Percentiles rank a stretch among this genome's conserved stretches.
These are phyloP conservation scores for Fissipunctia ypsillon DNA, from an alignment of 2,888 invertebrate species.

Conservation along the genomic window DNA sequence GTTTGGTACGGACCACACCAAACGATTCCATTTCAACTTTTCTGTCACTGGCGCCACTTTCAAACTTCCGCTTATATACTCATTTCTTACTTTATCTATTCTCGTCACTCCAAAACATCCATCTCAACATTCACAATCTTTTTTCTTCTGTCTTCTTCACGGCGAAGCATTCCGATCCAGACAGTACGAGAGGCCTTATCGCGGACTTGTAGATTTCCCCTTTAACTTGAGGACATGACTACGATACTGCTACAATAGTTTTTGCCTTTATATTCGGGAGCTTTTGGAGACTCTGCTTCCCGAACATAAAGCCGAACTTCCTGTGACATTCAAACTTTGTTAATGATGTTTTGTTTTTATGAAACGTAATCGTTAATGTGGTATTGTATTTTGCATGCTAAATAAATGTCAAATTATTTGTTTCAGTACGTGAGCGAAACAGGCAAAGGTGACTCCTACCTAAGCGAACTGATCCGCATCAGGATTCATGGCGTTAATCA, in stretches of 20 bases:
- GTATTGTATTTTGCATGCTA: neutral
- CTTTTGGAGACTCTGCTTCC: neutral
- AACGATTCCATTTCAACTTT: neutral
- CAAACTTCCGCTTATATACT: no score
- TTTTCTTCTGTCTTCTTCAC: neutral
- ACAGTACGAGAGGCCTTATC: neutral
- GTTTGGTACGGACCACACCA: no score
- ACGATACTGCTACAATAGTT: neutral
- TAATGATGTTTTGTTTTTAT: neutral
- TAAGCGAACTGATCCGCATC: conserved; percentile 92
- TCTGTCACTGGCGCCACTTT: neutral
- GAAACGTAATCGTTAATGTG: neutral
- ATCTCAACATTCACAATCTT: neutral
- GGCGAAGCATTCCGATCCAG: neutral
- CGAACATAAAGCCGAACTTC: neutral
- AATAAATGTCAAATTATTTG: conserved; percentile 11
- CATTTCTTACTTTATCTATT: neutral
- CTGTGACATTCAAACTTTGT: neutral
- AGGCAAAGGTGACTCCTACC: conserved; percentile 93
- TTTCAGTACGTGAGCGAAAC: conserved; percentile 84
- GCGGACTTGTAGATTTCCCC: neutral
- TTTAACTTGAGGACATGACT: neutral
- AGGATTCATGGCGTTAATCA: conserved; percentile 86
- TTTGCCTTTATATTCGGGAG: neutral
- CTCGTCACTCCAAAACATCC: no score